These are phyloP conservation scores for Sus cebifrons DNA, from an alignment of 2,797 vertebrate species.

Conservation along the genomic window DNA sequence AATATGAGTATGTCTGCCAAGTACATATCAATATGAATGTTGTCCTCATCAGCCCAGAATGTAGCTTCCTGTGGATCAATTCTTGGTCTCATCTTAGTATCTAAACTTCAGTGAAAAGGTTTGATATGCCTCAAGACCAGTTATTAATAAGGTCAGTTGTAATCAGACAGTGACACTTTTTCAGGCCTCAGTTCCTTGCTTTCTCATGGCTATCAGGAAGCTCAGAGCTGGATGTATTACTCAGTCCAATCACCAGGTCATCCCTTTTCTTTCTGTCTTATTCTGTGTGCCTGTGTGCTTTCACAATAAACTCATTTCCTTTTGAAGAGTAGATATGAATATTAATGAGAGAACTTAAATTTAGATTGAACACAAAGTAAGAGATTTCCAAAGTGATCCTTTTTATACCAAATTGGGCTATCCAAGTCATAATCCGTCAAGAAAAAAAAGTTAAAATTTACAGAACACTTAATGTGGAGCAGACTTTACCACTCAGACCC, in stretches of 20 bases:
- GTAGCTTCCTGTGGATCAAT: background rate
- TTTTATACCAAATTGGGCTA: background rate
- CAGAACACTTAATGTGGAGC: background rate
- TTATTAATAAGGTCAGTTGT: background rate
- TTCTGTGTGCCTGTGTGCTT: background rate
- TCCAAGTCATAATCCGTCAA: background rate
- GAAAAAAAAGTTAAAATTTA: background rate
- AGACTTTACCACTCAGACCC: background rate
- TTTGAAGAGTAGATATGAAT: background rate
- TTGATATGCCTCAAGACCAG: background rate
- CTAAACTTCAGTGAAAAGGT: background rate
- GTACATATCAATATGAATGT: background rate
- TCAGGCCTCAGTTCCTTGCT: background rate
- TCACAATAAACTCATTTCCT: background rate
- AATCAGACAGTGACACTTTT: background rate
- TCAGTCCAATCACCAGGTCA: background rate
- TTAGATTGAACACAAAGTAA: conserved; percentile 7
- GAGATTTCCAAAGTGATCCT: background rate
- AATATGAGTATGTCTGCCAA: background rate
- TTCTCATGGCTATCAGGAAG: background rate
- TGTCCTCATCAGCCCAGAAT: background rate
- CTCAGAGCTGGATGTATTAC: background rate
- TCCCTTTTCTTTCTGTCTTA: background rate
- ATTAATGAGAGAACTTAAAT: background rate
- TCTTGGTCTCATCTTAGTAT: background rate